Evolutionary conservation across 2,888 invertebrate species (phyloP).

Genomic region (Netelia melanura): DNA sequence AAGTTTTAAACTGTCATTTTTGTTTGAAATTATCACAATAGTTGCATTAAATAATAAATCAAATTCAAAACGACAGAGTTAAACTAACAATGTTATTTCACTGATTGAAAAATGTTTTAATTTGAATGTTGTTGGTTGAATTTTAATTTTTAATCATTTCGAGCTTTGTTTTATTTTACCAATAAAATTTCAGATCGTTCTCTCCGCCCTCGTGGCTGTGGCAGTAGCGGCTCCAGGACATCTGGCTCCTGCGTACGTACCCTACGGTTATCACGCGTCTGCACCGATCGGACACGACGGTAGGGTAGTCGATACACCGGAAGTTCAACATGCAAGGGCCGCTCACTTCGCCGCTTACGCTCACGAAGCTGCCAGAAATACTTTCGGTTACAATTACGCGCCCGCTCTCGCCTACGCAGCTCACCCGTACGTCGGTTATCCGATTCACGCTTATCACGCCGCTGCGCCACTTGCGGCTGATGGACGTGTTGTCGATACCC

Average conservation of each 20-base stretch:
- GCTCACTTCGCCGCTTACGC: conserved; percentile 84
- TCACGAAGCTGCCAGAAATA: conserved; percentile 80
- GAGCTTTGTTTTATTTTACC: too few species aligned
- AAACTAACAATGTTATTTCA: not conserved
- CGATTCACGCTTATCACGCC: conserved; percentile 73
- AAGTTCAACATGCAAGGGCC: conserved; percentile 84
- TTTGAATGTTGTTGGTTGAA: not conserved
- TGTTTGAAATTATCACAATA: not conserved
- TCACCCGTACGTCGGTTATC: conserved; percentile 74
- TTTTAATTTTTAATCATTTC: too few species aligned
- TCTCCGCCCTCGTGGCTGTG: conserved; percentile 71
- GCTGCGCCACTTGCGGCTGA: conserved; percentile 78
- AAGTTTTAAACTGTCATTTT: not conserved
- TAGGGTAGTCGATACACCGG: conserved; percentile 78
- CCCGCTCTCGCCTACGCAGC: conserved; percentile 76
- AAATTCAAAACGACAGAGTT: too few species aligned
- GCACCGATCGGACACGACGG: conserved; percentile 77
- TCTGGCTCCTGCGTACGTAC: conserved; percentile 56
- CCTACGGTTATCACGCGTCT: conserved; percentile 71
- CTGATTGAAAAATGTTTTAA: not conserved
- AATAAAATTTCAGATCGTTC: conserved; percentile 70
- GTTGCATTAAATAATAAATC: not conserved
- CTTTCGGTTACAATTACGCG: conserved; percentile 70
- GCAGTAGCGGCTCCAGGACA: conserved; percentile 72
- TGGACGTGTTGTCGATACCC: conserved; percentile 81